phyloP scores from a whole-genome alignment of 2,888 invertebrate species.

The Oegoconia quadripuncta region DNA sequence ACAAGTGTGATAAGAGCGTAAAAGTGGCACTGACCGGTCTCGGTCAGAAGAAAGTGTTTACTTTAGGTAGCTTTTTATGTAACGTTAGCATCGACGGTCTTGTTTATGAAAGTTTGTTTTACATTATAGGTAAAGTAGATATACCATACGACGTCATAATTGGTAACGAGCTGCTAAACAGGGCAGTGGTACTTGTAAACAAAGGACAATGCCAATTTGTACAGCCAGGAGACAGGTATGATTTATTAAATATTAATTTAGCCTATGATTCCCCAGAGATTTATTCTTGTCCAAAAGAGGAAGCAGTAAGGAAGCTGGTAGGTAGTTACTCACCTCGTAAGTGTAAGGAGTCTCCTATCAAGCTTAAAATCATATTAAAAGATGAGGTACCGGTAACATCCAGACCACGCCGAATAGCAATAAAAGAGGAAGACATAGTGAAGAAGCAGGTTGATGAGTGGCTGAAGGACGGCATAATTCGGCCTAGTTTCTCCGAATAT shows the following conservation, averaged over 20 bases:
- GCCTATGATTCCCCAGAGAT: neutral
- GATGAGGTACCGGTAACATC: constrained; percentile 23
- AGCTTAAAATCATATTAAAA: constrained; percentile 18
- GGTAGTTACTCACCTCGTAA: constrained; percentile 7
- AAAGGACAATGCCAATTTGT: neutral
- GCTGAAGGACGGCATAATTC: constrained; percentile 12
- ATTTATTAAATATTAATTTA: neutral
- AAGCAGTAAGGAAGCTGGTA: constrained; percentile 1
- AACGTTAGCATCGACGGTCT: no score
- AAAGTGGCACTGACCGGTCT: no score
- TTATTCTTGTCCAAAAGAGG: no score
- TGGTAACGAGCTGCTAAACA: no score
- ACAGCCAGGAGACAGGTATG: neutral
- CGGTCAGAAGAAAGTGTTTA: no score
- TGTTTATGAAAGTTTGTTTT: no score
- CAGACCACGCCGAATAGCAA: constrained; percentile 21
- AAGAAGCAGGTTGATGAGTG: constrained; percentile 19
- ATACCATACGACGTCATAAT: no score
- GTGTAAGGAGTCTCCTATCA: constrained; percentile 17
- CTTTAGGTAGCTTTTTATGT: no score
- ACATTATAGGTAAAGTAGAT: no score
- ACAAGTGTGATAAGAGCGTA: no score
- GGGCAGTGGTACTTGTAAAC: neutral
- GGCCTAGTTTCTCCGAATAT: constrained; percentile 21
- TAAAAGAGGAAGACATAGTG: constrained; percentile 15